Percentiles rank a stretch among this genome's conserved stretches.
Conservation (phyloP, 2,113 vertebrate species). For the Pseudorectes ferrugineus region DNA sequence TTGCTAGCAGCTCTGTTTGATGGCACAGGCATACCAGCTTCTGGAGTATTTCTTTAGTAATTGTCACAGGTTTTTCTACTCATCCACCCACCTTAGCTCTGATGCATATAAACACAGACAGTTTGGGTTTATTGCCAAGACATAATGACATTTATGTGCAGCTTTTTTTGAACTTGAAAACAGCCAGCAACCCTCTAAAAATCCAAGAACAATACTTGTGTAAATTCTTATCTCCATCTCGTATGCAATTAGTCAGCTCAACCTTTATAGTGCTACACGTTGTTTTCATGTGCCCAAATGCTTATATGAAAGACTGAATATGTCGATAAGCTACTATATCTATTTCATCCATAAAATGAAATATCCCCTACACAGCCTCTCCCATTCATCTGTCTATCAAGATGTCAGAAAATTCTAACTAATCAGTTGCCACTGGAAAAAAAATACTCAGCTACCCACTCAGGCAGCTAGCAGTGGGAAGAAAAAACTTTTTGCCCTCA, state of each 20-base stretch:
- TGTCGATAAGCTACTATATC: neutral
- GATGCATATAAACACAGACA: slow-evolving; percentile 19
- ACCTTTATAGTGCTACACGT: neutral
- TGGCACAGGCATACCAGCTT: neutral
- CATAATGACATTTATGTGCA: neutral
- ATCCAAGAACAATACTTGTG: neutral
- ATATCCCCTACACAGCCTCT: neutral
- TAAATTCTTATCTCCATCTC: neutral
- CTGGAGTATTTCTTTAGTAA: neutral
- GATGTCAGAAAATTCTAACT: neutral
- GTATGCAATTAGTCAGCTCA: neutral
- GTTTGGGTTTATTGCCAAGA: neutral
- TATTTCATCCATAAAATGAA: neutral
- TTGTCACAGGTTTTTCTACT: slow-evolving; percentile 1
- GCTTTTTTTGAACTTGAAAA: neutral
- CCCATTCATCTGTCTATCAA: neutral
- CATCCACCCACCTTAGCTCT: neutral
- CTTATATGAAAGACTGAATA: neutral
- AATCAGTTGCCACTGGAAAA: neutral
- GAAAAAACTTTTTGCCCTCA: neutral
- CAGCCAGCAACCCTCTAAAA: neutral
- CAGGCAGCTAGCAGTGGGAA: neutral
- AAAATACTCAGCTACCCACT: neutral
- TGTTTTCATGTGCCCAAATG: neutral
- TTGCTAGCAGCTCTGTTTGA: neutral